These are phyloP conservation scores for Hedya salicella DNA, from an alignment of 2,888 invertebrate species.

Conservation along the genomic window DNA sequence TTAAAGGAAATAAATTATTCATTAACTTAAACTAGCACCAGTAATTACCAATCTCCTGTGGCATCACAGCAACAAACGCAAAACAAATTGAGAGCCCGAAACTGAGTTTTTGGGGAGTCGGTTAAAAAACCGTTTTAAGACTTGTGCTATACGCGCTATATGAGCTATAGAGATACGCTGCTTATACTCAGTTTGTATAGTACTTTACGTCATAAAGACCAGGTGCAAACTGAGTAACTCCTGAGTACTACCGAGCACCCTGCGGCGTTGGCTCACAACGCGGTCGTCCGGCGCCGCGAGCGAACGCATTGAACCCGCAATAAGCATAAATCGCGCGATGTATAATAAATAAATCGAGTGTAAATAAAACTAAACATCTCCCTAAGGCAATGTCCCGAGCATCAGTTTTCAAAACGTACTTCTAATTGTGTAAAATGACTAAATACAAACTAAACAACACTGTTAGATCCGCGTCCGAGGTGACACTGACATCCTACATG, in stretches of 20 bases:
- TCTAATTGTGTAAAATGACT: conserved; percentile 75
- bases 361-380: background rate
- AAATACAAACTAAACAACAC: conserved; percentile 84
- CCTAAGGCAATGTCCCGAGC: conserved; percentile 71
- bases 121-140: too few species aligned
- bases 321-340: conserved; percentile 9
- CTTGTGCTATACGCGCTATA: too few species aligned
- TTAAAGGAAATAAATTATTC: too few species aligned
- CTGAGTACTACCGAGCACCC: background rate
- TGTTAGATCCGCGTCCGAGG: conserved; percentile 69
- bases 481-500: conserved; percentile 79
- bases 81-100: too few species aligned
- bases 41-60: too few species aligned
- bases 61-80: too few species aligned
- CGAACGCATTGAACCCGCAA: conserved; percentile 18
- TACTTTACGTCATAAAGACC: too few species aligned
- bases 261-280: conserved; percentile 1
- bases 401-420: conserved; percentile 69
- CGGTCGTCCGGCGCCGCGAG: conserved; percentile 2
- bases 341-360: conserved; percentile 1
- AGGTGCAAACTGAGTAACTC: too few species aligned
- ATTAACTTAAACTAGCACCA: too few species aligned
- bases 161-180: too few species aligned
- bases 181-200: too few species aligned
- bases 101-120: too few species aligned